Evolutionary conservation across 2,888 invertebrate genomes (phyloP).

Genomic region (Gonocerus acuteangulatus): DNA sequence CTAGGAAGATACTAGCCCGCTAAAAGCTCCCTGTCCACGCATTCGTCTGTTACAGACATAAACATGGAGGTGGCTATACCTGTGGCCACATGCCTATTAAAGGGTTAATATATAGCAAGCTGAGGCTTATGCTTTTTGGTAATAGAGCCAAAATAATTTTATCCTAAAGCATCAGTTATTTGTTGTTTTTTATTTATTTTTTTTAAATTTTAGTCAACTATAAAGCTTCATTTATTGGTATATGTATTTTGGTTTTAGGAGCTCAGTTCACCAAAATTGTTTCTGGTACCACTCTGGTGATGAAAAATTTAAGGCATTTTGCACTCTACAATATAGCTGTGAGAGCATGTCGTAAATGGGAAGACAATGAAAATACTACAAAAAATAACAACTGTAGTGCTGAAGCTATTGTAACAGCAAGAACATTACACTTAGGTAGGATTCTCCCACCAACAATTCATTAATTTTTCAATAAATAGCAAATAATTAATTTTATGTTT

Average conservation of each 20-base stretch:
- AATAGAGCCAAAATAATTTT: neutral
- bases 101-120: too few species aligned
- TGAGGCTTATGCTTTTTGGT: too few species aligned
- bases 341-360: slow-evolving; percentile 63
- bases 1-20: too few species aligned
- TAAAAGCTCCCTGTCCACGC: too few species aligned
- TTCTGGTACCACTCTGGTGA: slow-evolving; percentile 44
- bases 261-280: slow-evolving; percentile 7
- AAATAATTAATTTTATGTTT: neutral
- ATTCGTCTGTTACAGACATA: too few species aligned
- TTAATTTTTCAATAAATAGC: too few species aligned
- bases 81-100: too few species aligned
- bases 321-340: slow-evolving; percentile 67
- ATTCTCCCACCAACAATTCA: neutral
- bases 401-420: slow-evolving; percentile 46
- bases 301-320: slow-evolving; percentile 64
- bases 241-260: too few species aligned
- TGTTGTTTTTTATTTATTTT: too few species aligned
- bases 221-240: too few species aligned
- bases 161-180: neutral
- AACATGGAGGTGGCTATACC: too few species aligned
- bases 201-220: too few species aligned
- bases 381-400: slow-evolving; percentile 50
- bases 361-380: slow-evolving; percentile 39
- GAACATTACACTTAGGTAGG: slow-evolving; percentile 47